Conservation (phyloP, 2,888 invertebrate species). For the Aleiodes testaceus region DNA sequence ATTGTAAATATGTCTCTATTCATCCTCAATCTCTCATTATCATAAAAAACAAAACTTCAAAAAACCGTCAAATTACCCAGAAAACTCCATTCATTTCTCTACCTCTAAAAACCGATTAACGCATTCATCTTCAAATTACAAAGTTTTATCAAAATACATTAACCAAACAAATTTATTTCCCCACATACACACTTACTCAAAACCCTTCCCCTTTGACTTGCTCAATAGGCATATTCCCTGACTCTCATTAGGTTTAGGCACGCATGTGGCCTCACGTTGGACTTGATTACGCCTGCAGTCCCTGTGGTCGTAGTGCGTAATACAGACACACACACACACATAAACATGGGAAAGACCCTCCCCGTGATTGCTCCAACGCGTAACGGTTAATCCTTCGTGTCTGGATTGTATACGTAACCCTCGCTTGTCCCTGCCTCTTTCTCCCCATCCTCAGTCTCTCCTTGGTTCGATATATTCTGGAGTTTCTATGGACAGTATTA, state of each 20-base stretch:
- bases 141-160: slow-evolving; percentile 33
- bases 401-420: slow-evolving; percentile 14
- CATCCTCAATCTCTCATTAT: slow-evolving; percentile 1
- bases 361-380: slow-evolving; percentile 29
- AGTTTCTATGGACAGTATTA: slow-evolving; percentile 28
- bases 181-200: slow-evolving; percentile 9
- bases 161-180: slow-evolving; percentile 28
- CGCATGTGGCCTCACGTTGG: slow-evolving; percentile 31
- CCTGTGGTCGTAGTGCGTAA: slow-evolving; percentile 10
- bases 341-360: slow-evolving; percentile 10
- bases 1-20: slow-evolving; percentile 16
- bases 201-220: slow-evolving; percentile 9
- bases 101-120: neutral
- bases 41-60: too few relatives aligned
- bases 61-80: too few relatives aligned
- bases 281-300: slow-evolving; percentile 16
- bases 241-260: slow-evolving; percentile 28
- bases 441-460: neutral
- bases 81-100: too few relatives aligned
- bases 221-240: slow-evolving; percentile 17
- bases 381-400: slow-evolving; percentile 37
- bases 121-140: neutral
- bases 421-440: neutral
- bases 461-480: slow-evolving; percentile 8
- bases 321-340: slow-evolving; percentile 12